These are phyloP conservation scores for Xerus rutilus DNA, from an alignment of 2,797 vertebrate species.

Conservation along the genomic window DNA sequence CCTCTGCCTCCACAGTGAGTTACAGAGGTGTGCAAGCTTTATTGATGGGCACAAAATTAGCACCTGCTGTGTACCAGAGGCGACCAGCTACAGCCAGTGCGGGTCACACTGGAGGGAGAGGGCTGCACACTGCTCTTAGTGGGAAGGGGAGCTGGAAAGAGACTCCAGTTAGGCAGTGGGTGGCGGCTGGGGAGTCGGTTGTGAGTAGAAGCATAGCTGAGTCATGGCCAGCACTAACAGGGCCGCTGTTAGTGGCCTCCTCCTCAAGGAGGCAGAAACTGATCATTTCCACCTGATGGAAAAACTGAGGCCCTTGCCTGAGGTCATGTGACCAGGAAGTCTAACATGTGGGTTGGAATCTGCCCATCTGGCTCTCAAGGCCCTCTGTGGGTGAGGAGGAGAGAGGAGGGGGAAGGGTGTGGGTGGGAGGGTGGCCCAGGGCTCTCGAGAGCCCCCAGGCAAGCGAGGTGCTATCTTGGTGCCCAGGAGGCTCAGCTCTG, in stretches of 20 bases:
- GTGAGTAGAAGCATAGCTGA: no score
- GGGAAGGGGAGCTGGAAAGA: no score
- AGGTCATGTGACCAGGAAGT: background rate
- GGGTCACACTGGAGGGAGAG: background rate
- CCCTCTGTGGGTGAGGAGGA: fast-evolving
- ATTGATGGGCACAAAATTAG: fast-evolving
- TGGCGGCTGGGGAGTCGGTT: fast-evolving
- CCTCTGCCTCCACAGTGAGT: fast-evolving
- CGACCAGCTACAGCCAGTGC: fast-evolving
- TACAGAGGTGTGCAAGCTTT: background rate
- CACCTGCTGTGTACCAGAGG: background rate
- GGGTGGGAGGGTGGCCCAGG: fast-evolving
- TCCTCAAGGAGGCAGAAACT: fast-evolving
- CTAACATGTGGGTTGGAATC: background rate
- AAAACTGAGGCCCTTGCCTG: background rate
- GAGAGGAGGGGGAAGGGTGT: background rate
- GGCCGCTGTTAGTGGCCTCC: no score
- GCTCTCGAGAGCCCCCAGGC: background rate
- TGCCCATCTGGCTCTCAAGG: background rate
- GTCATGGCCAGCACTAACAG: fast-evolving
- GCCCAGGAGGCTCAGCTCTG: background rate
- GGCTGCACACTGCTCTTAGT: no score
- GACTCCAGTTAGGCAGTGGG: background rate
- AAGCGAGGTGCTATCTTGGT: fast-evolving
- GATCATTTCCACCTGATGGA: background rate